Evolutionary conservation across 2,888 invertebrate genomes (phyloP), one percentile per base, ranked within the genome.

Genomic region (Rapana venosa): DNA sequence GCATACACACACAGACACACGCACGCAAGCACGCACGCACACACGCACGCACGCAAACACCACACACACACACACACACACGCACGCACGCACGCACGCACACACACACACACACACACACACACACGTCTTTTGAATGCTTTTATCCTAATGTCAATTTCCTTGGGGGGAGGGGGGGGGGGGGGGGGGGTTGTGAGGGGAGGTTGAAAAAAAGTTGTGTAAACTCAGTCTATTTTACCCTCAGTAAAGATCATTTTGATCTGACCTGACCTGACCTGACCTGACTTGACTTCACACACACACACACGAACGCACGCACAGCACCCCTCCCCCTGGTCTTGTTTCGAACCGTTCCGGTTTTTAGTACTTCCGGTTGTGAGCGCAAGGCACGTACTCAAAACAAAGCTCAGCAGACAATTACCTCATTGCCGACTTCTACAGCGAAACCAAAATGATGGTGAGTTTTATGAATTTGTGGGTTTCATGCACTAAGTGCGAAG

Each of bases 51-150:
- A 74, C 22, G 22, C 74, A 74, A 11, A 74, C 22, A 26, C 22
- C 11, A 11, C 11, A 17, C 22, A 26, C 74, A 74, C n/a, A 22
- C 74, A 74, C 74, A 74, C n/a, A 22, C 74, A 74, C 74, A 74
- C 26, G n/a, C 74, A 77, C 74, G n/a, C 74, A 26, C 74, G n/a
- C 74, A 26, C 74, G 13, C 74, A 30, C 74, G n/a, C 74, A 30
- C 74, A n/a, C 26, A 77, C 74, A 77, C 66, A 66, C 66, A 66
- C 66, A 66, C 66, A 66, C 66, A 66, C 66, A 66, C 66, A 66
- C 66, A 66, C 66, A 66, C 66, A 66, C 66, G 47, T 47, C 47
- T 47, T n/a, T 47, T 47, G 47, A 47, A 47, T 47, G 47, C n/a
- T 47, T 47, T 47, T 47, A 47, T n/a, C n/a, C n/a, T n/a, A 8